phyloP scores from a whole-genome alignment of 2,113 vertebrate genomes.

The Alligator sinensis region DNA sequence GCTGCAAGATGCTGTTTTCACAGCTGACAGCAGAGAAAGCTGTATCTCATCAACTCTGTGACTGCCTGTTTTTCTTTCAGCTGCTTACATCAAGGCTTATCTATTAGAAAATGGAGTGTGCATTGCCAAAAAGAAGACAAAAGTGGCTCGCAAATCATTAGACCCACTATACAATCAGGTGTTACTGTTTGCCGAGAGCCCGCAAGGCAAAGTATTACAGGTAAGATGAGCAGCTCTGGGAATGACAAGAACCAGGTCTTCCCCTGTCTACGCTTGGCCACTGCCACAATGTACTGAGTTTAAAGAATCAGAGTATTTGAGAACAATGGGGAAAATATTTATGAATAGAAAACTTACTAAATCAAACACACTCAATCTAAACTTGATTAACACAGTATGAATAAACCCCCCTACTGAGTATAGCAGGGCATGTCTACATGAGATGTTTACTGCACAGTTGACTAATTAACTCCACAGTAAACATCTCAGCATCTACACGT shows the following conservation, averaged over 20 bases:
- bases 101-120: slow-evolving; percentile 95
- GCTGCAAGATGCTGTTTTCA: background rate
- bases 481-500: no score
- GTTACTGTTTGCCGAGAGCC: slow-evolving; percentile 93
- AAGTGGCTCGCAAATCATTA: slow-evolving; percentile 94
- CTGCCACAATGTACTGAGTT: background rate
- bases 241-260: background rate
- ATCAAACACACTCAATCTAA: background rate
- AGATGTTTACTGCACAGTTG: no score
- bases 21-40: background rate
- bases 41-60: slow-evolving; percentile 6
- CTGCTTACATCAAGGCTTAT: slow-evolving; percentile 98
- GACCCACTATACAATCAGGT: slow-evolving; percentile 98
- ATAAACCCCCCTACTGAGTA: background rate
- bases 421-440: no score
- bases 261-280: background rate
- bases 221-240: slow-evolving; percentile 74
- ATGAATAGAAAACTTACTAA: background rate
- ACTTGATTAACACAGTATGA: background rate
- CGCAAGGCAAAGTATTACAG: slow-evolving; percentile 98
- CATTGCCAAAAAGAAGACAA: slow-evolving; percentile 98
- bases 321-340: background rate
- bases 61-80: slow-evolving; percentile 74
- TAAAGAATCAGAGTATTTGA: background rate
- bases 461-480: no score